A percentile compares a stretch with the other conserved stretches of the same genome.
These are phyloP conservation scores for Prinia subflava DNA, from an alignment of 2,113 vertebrate species.

Conservation along the genomic window DNA sequence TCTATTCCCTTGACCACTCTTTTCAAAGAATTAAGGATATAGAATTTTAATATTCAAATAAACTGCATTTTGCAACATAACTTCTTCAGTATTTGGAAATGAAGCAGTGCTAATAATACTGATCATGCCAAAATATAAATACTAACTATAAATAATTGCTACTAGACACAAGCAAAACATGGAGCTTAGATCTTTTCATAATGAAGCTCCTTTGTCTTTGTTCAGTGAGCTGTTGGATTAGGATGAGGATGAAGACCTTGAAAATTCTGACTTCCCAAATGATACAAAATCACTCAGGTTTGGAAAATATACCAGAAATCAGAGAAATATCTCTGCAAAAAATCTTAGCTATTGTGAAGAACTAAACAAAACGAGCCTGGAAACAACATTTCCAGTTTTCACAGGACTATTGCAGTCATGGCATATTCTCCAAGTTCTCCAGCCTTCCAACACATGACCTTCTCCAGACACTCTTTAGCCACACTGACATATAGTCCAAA, in stretches of 20 bases:
- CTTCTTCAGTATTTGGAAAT: slow-evolving; percentile 49
- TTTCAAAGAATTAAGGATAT: slow-evolving; percentile 60
- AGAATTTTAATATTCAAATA: slow-evolving; percentile 69
- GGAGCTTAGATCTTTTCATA: background rate
- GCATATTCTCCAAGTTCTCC: background rate
- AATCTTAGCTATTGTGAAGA: background rate
- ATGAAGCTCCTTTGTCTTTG: slow-evolving; percentile 29
- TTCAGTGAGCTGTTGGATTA: slow-evolving; percentile 1
- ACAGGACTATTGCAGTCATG: background rate
- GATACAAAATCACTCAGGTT: background rate
- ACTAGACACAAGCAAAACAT: background rate
- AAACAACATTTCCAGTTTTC: background rate
- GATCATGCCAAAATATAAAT: slow-evolving; percentile 26
- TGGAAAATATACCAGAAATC: background rate
- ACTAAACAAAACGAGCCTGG: background rate
- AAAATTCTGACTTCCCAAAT: background rate
- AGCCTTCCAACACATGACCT: background rate
- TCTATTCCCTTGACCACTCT: slow-evolving; percentile 58
- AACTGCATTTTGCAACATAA: slow-evolving; percentile 40
- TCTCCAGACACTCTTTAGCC: background rate
- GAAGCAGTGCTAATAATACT: slow-evolving; percentile 46
- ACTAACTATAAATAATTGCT: slow-evolving; percentile 46
- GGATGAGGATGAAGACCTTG: background rate
- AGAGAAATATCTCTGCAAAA: background rate
- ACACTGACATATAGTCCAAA: background rate